Evolutionary conservation across 2,888 invertebrate species (phyloP), one percentile per base, ranked within the genome.

Genomic region (Andrena camellia): DNA sequence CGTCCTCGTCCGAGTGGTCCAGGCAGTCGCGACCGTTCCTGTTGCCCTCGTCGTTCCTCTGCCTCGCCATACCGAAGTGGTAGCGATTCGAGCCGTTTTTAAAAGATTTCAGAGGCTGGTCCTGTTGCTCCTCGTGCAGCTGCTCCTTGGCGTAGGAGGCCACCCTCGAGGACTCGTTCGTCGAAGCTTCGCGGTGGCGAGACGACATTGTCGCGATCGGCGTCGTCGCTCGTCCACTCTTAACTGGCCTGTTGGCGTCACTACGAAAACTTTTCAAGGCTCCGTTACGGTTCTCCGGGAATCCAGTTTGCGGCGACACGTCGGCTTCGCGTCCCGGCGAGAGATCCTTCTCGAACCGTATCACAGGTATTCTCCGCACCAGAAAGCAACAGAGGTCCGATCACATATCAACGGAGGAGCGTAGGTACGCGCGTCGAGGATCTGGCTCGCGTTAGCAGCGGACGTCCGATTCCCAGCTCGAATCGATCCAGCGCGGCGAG

Each of bases 131-230:
- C n/a, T 75, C 83, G 64, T 75, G 72, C 6, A 72, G 54, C 23
- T 76, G 85, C 20, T 88, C 89, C 80, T 86, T 89, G 66, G 66
- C 33, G 81, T 84, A 81, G 35, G 86, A 81, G 60, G 78, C 79
- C 42, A 84, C 64, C 68, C 89, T 88, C 29, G 89, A 42, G 17
- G 86, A 83, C 33, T 92, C 92, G 80, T 89, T 90, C 13, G 54
- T 73, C 84, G 80, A 74, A 6, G 86, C 83, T 31, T 89, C 90
- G 69, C 92, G 91, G 50, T 92, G 88, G 54, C 91, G 92, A 52
- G 93, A 91, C 93, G 93, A 91, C 93, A 93, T 93, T 72, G 85
- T 92, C 31, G 73, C 84, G 31, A 87, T 84, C 59, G 87, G 68
- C 33, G 20, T 20, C 31, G 66, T 29, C n/a, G 10, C 50, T 3